Evolutionary conservation across 1,140 invertebrate species (phyloP), one percentile per base, ranked within the genome.

Genomic region (Dendrolimus punctatus): DNA sequence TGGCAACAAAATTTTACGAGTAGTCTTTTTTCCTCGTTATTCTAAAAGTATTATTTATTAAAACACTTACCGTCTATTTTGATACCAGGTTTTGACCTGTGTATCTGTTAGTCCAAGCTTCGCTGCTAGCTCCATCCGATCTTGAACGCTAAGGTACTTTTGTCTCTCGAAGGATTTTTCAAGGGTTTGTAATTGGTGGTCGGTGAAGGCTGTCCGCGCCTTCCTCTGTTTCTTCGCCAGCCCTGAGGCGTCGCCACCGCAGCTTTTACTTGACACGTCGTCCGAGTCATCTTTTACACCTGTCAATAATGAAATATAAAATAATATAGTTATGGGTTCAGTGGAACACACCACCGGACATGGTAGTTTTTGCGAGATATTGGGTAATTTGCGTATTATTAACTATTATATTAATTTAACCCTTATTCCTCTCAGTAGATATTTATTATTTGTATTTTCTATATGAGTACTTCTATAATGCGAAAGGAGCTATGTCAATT

Each of bases 21-120:
- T 23, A 23, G 23, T 23, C 23, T 23, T 23, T 23, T 23, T 23
- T 23, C 1, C 23, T 23, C 23, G 23, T 23, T 23, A 23, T 3
- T 23, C 23, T 23, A 23, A 23, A 23, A 23, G 23, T 23, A 23
- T 23, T 23, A 23, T 23, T 23, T 3, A 3, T 23, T 23, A 23
- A 23, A 23, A 23, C 23, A 76, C 91, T 90, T 84, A 99, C 97
- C 98, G 93, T 91, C 98, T 91, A 83, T 99, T 99, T 87, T 99
- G 98, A 85, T 99, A 99, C 98, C 98, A 99, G 54, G 98, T 99
- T 87, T 99, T 99, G 66, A 99, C 98, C 91, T 99, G 98, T 8
- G 98, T 99, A 81, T 99, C 98, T 6, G 96, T 98, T 37, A 99
- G 90, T 57, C 96, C 96, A 41, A 99, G 90, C 83, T 98, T 98